A percentile compares a stretch with the other conserved stretches of the same genome.
These are phyloP conservation scores for Tinea pellionella DNA, from an alignment of 2,888 invertebrate species.

Conservation along the genomic window DNA sequence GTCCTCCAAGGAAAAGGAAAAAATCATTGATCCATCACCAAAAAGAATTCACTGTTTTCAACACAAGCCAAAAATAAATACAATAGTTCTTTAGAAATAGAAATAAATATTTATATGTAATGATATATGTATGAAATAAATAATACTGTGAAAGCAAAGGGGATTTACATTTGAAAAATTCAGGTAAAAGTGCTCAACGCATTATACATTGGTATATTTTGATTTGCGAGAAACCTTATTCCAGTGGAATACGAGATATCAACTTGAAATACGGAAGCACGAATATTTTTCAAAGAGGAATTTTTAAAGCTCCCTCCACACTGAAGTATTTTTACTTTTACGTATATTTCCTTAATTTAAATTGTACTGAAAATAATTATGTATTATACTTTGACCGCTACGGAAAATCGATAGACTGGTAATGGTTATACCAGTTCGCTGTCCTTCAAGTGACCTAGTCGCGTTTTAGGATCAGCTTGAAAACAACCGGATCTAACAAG, in stretches of 20 bases:
- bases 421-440: too few species aligned
- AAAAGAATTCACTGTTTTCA: too few species aligned
- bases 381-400: too few species aligned
- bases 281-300: constrained; percentile 2
- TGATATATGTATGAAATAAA: neutral
- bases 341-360: neutral
- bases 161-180: constrained; percentile 2
- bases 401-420: too few species aligned
- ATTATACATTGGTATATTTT: neutral
- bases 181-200: neutral
- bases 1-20: too few species aligned
- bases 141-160: neutral
- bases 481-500: too few species aligned
- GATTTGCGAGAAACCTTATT: neutral
- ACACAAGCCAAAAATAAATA: too few species aligned
- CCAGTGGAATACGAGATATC: neutral
- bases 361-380: too few species aligned
- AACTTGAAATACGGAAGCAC: constrained; percentile 6
- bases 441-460: too few species aligned
- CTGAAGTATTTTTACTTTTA: neutral
- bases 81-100: too few species aligned
- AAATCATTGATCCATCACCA: too few species aligned
- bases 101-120: neutral
- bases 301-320: neutral
- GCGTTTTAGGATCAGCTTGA: too few species aligned